These are phyloP conservation scores for Pegoplata infirma DNA, from an alignment of 2,888 invertebrate genomes.

Conservation along the genomic window DNA sequence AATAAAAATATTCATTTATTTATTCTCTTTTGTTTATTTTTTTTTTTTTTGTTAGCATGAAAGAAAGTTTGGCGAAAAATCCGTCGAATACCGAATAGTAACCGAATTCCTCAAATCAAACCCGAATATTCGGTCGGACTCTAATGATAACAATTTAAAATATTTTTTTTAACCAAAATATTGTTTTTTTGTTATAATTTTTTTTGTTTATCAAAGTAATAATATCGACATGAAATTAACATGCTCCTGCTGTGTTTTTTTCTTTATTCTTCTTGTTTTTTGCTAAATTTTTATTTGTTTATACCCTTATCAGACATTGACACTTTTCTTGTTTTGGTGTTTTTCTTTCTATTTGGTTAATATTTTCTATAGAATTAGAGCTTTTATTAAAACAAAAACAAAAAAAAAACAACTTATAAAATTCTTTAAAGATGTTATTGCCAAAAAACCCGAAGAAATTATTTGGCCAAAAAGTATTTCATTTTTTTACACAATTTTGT, in stretches of 20 bases:
- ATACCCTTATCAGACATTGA: slow-evolving; percentile 57
- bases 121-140: no score
- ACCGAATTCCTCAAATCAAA: no score
- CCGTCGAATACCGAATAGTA: no score
- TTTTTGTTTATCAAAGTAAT: slow-evolving; percentile 25
- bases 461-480: slow-evolving; percentile 17
- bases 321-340: slow-evolving; percentile 31
- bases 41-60: no score
- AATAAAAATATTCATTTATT: no score
- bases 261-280: background rate
- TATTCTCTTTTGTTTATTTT: no score
- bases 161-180: no score
- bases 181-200: no score
- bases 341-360: no score
- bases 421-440: background rate
- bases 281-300: background rate
- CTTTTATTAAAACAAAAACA: slow-evolving; percentile 16
- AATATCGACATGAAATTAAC: slow-evolving; percentile 37
- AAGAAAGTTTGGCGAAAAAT: no score
- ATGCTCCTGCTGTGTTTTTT: slow-evolving; percentile 28
- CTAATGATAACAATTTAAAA: no score
- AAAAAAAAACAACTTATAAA: background rate
- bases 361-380: slow-evolving; percentile 14
- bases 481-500: background rate
- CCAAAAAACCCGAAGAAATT: background rate